Evolutionary conservation across 2,797 vertebrate species (phyloP).

Genomic region (Pelobates cultripes): DNA sequence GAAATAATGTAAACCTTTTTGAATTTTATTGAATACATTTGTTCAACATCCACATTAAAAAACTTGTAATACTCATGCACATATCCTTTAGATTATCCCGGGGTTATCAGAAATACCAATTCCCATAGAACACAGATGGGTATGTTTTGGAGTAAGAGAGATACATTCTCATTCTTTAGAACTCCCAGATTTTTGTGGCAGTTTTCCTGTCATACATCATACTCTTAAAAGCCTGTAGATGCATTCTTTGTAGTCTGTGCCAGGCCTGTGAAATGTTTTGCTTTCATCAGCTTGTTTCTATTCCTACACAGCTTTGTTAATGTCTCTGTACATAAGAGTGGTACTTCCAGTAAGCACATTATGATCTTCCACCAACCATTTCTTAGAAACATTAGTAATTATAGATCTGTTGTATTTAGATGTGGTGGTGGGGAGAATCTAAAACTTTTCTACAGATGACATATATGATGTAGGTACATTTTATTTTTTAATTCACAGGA

Average conservation of each 20-base stretch:
- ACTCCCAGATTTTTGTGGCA: not conserved
- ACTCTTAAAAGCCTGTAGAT: slow-evolving; percentile 1
- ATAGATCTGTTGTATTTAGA: not conserved
- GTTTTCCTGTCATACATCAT: slow-evolving; percentile 17
- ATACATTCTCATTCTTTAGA: not conserved
- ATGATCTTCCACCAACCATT: not conserved
- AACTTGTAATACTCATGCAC: slow-evolving; percentile 4
- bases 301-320: slow-evolving; percentile 14
- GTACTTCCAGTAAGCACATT: slow-evolving; percentile 21
- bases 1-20: slow-evolving; percentile 6
- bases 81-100: slow-evolving; percentile 16
- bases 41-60: not conserved
- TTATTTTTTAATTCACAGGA: not conserved
- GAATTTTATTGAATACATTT: slow-evolving; percentile 8
- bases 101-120: slow-evolving; percentile 16
- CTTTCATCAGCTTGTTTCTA: slow-evolving; percentile 36
- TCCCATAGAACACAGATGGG: not conserved
- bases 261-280: slow-evolving; percentile 18
- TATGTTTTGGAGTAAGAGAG: not conserved
- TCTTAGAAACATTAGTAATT: not conserved
- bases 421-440: not conserved
- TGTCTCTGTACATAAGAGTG: slow-evolving; percentile 3
- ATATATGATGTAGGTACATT: not conserved
- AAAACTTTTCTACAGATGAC: not conserved
- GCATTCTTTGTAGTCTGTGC: slow-evolving; percentile 24